These are phyloP conservation scores for Ceyx cyanopectus DNA, from an alignment of 2,113 vertebrate genomes.

Conservation along the genomic window DNA sequence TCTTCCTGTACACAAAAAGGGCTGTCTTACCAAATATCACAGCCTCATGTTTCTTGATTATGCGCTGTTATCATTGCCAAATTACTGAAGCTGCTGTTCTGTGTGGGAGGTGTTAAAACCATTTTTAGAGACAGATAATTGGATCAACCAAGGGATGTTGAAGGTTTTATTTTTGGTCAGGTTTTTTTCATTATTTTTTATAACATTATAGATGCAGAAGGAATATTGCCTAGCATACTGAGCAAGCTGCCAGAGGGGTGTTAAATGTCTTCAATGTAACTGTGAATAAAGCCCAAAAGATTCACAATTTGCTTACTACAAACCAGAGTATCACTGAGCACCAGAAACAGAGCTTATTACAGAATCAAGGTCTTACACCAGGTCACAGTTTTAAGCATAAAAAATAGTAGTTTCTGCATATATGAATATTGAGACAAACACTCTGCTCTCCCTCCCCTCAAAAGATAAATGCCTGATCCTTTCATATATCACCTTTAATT, in stretches of 20 bases:
- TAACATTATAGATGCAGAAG: neutral
- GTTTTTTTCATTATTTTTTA: slow-evolving; percentile 45
- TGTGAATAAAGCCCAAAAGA: neutral
- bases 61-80: slow-evolving; percentile 63
- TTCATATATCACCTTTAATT: neutral
- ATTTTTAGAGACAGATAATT: slow-evolving; percentile 78
- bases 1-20: slow-evolving; percentile 20
- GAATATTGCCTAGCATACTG: neutral
- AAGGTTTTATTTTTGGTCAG: slow-evolving; percentile 67
- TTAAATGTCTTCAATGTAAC: neutral
- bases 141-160: slow-evolving; percentile 58
- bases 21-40: slow-evolving; percentile 40
- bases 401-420: neutral
- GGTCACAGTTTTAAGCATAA: neutral
- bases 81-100: slow-evolving; percentile 67
- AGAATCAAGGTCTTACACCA: neutral
- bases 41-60: slow-evolving; percentile 54
- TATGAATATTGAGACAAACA: neutral
- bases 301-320: neutral
- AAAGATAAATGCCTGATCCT: neutral
- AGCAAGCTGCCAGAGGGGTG: neutral
- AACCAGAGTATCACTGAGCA: neutral
- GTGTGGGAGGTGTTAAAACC: slow-evolving; percentile 75
- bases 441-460: neutral
- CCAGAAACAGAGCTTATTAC: neutral